Evolutionary conservation across 2,113 vertebrate genomes (phyloP).

Genomic region (Tor tambroides): DNA sequence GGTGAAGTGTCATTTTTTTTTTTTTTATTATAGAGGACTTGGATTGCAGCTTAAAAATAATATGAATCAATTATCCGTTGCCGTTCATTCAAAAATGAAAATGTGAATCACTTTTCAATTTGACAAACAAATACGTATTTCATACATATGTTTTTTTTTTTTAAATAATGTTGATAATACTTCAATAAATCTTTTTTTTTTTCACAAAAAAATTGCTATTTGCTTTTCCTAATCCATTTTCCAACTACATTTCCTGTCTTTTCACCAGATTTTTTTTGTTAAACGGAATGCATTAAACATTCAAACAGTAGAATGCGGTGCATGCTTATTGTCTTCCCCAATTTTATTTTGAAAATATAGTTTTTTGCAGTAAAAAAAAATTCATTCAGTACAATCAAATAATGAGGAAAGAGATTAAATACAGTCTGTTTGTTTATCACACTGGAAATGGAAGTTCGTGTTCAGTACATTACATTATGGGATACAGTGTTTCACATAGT

Average conservation of each 20-base stretch:
- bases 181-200: too few relatives aligned
- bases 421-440: neutral
- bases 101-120: too few relatives aligned
- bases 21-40: neutral
- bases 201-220: neutral
- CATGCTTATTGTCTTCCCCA: neutral
- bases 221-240: neutral
- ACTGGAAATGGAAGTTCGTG: neutral
- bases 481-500: neutral
- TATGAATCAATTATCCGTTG: too few relatives aligned
- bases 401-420: neutral
- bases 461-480: neutral
- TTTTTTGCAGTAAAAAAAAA: too few relatives aligned
- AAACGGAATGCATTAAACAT: neutral
- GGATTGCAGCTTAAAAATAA: neutral
- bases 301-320: neutral
- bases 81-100: too few relatives aligned
- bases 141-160: too few relatives aligned
- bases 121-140: too few relatives aligned
- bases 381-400: neutral
- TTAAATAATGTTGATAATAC: too few relatives aligned
- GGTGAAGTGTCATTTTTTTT: neutral
- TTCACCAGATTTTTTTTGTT: too few relatives aligned
- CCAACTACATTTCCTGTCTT: neutral
- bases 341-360: neutral